These are phyloP conservation scores for Poicephalus gulielmi DNA, from an alignment of 2,113 vertebrate genomes.

Conservation along the genomic window DNA sequence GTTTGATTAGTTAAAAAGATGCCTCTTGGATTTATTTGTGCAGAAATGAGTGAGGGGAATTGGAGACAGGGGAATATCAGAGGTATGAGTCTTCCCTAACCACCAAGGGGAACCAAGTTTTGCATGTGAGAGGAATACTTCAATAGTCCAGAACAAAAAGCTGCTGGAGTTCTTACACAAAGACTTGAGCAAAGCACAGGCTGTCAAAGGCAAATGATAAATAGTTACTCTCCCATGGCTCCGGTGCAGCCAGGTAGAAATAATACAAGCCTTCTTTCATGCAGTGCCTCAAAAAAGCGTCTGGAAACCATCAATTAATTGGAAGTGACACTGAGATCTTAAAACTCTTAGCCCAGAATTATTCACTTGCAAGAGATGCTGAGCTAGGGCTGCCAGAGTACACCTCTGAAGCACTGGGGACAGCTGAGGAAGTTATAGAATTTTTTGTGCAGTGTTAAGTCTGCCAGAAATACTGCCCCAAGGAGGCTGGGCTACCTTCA, in stretches of 20 bases:
- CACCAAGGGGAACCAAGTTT: background rate
- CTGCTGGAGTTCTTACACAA: background rate
- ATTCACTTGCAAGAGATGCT: background rate
- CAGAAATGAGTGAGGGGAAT: background rate
- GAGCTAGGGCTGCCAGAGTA: background rate
- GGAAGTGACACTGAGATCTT: background rate
- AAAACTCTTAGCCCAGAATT: background rate
- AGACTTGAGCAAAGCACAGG: background rate
- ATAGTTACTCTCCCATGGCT: background rate
- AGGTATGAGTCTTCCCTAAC: background rate
- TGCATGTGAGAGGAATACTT: background rate
- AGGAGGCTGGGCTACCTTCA: background rate
- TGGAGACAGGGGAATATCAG: background rate
- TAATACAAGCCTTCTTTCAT: background rate
- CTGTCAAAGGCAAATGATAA: background rate
- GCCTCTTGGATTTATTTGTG: background rate
- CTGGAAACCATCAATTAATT: background rate
- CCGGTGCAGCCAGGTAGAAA: background rate
- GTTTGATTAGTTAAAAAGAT: background rate
- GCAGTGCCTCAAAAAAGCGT: background rate
- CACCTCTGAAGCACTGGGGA: background rate
- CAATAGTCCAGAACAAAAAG: background rate
- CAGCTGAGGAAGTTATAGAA: background rate
- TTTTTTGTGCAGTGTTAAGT: background rate
- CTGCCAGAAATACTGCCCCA: background rate